Conservation (phyloP, 1,140 invertebrate genomes). For the Eumaeus atala region DNA sequence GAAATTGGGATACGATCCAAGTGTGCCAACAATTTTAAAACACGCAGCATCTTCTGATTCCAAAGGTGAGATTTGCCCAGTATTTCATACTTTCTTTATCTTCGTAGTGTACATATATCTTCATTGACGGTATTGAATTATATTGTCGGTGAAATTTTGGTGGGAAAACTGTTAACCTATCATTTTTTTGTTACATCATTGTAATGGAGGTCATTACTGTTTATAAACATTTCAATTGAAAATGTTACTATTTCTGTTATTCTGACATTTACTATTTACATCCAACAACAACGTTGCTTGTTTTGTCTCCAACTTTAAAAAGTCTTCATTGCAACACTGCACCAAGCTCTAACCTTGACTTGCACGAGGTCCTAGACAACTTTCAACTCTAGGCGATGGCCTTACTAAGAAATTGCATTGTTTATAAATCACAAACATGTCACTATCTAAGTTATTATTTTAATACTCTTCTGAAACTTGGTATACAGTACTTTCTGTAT, state of each 20-base stretch:
- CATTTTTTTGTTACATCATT: conserved; percentile 58
- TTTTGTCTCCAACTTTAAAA: not conserved
- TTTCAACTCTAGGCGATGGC: not conserved
- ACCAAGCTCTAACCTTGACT: conserved; percentile 7
- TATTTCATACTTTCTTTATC: not conserved
- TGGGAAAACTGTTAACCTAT: conserved; percentile 68
- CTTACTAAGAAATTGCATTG: conserved; percentile 1
- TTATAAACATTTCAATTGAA: conserved; percentile 60
- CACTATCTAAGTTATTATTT: too few relatives aligned
- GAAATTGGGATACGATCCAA: conserved; percentile 63
- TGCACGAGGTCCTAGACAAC: not conserved
- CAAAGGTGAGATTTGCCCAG: conserved; percentile 42
- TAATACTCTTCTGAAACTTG: too few relatives aligned
- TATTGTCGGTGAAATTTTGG: conserved; percentile 44
- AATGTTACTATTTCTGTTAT: conserved; percentile 12
- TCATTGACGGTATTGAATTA: conserved; percentile 13
- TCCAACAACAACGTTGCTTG: not conserved
- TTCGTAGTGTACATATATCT: conserved; percentile 9
- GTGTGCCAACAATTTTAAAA: conserved; percentile 59
- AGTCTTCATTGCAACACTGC: not conserved
- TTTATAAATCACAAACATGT: not conserved
- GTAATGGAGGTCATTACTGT: conserved; percentile 63
- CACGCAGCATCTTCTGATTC: conserved; percentile 43
- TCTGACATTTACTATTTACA: not conserved
- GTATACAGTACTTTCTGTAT: too few relatives aligned